phyloP scores from a whole-genome alignment of 1,140 invertebrate genomes.

The Octopus sinensis region DNA sequence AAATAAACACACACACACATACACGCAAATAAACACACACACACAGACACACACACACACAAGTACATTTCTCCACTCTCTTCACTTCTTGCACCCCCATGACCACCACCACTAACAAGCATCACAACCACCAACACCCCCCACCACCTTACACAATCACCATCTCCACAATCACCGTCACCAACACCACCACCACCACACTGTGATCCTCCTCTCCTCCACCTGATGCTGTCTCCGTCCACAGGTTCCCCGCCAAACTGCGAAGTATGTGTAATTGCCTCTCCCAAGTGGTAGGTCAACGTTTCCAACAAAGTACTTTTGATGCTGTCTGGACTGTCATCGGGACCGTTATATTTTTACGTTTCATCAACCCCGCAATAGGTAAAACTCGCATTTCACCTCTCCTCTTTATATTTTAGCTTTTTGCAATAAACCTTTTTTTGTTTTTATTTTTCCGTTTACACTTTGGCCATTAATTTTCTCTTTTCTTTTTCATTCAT shows the following conservation, averaged over 20 bases:
- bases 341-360: constrained; percentile 94
- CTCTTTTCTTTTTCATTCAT: too few species aligned
- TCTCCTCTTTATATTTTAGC: too few species aligned
- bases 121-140: neutral
- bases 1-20: too few species aligned
- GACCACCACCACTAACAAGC: too few species aligned
- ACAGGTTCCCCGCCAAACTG: constrained; percentile 83
- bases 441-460: too few species aligned
- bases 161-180: neutral
- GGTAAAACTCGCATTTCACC: constrained; percentile 59
- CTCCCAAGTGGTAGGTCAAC: constrained; percentile 75
- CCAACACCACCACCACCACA: neutral
- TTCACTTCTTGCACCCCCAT: too few species aligned
- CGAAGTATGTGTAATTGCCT: constrained; percentile 97
- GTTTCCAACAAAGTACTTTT: constrained; percentile 73
- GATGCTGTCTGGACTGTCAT: constrained; percentile 56
- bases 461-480: too few species aligned
- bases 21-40: too few species aligned
- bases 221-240: neutral
- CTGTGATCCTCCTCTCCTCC: neutral
- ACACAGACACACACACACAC: too few species aligned
- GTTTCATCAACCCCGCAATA: constrained; percentile 97
- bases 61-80: too few species aligned
- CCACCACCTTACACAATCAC: neutral
- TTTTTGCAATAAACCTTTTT: too few species aligned